A percentile compares a stretch with the other conserved stretches of the same genome.
phyloP scores from a whole-genome alignment of 2,797 vertebrate species.

The Hoplostethus mediterraneus region DNA sequence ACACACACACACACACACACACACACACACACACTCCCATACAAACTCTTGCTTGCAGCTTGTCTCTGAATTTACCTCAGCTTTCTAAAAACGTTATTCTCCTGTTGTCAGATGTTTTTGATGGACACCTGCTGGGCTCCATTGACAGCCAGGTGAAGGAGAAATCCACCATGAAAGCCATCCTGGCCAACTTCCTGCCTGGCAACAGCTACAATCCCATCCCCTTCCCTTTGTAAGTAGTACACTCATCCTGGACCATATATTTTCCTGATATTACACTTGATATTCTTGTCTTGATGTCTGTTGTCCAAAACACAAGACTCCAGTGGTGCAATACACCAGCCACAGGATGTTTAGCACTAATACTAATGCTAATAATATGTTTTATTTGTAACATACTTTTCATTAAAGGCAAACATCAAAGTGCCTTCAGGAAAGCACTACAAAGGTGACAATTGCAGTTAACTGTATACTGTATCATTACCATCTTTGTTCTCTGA shows the following conservation, averaged over 20 bases:
- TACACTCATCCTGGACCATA: neutral
- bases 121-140: constrained; percentile 93
- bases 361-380: neutral
- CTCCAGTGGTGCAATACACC: neutral
- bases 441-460: neutral
- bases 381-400: too few relatives aligned
- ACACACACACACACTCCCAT: neutral
- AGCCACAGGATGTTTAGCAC: neutral
- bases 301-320: neutral
- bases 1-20: neutral
- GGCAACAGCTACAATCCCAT: constrained; percentile 97
- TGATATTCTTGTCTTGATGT: neutral
- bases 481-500: neutral
- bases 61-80: neutral
- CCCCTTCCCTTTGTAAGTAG: constrained; percentile 96
- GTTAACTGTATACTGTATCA: neutral
- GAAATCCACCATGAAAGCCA: constrained; percentile 99
- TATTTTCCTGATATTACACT: neutral
- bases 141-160: constrained; percentile 97
- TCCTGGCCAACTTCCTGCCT: constrained; percentile 96
- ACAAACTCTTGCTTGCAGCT: neutral
- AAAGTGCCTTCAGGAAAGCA: neutral
- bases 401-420: neutral
- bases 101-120: constrained; percentile 91
- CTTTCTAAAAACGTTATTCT: neutral